These are phyloP conservation scores for Margaritifera margaritifera DNA, from an alignment of 2,888 invertebrate genomes.

Conservation along the genomic window DNA sequence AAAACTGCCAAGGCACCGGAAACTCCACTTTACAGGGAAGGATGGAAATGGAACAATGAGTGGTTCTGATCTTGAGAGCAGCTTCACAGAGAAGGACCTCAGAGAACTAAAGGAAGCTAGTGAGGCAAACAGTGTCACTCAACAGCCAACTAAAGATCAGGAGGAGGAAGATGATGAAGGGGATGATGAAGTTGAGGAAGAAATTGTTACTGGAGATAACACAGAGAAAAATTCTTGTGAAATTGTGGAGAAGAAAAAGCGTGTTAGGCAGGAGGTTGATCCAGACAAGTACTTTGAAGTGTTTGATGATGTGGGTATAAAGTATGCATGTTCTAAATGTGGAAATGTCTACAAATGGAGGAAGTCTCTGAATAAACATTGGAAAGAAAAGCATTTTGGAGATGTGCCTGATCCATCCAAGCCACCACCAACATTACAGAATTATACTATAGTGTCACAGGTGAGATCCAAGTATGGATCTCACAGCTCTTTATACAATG, in stretches of 20 bases:
- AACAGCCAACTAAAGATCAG: conserved; percentile 20
- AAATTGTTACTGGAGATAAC: conserved; percentile 1
- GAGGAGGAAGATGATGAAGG: conserved; percentile 45
- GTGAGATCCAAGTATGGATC: conserved; percentile 37
- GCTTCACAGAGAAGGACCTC: conserved; percentile 38
- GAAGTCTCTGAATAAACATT: conserved; percentile 72
- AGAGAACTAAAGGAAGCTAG: conserved; percentile 23
- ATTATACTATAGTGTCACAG: conserved; percentile 33
- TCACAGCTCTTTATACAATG: conserved; percentile 2
- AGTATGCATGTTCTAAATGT: conserved; percentile 72
- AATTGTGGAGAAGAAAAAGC: conserved; percentile 49
- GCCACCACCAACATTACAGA: conserved; percentile 51
- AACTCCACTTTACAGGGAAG: conserved; percentile 56
- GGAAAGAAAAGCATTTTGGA: conserved; percentile 72
- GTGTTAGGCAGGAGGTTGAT: conserved; percentile 66
- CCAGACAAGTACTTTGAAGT: conserved; percentile 69
- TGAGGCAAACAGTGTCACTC: background rate
- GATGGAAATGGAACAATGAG: conserved; percentile 30
- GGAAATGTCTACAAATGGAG: conserved; percentile 73
- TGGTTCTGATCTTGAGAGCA: conserved; percentile 45
- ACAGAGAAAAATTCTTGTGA: conserved; percentile 8
- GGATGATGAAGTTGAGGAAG: conserved; percentile 41
- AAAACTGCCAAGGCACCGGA: conserved; percentile 61
- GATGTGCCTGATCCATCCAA: conserved; percentile 62
- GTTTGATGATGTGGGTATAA: conserved; percentile 66